Conservation (phyloP, 2,113 vertebrate genomes). For the Clupea harengus region DNA sequence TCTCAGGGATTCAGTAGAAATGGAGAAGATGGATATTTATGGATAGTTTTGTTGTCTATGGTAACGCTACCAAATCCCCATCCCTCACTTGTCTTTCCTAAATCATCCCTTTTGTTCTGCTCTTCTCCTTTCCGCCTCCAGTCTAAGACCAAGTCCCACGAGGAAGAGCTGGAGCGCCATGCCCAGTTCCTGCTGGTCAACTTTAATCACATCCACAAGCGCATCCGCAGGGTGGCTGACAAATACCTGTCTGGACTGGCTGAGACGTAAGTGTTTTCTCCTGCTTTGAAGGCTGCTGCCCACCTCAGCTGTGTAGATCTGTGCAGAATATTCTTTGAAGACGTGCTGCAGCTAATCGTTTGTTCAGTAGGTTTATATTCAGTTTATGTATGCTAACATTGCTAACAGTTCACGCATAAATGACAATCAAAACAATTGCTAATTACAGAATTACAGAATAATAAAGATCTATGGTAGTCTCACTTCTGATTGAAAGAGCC, state of each 20-base stretch:
- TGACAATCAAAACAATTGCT: not conserved
- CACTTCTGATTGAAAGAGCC: not conserved
- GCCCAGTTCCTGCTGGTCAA: slow-evolving; percentile 96
- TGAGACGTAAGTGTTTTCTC: slow-evolving; percentile 80
- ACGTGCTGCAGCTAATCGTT: not conserved
- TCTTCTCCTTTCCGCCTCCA: slow-evolving; percentile 51
- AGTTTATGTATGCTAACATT: not conserved
- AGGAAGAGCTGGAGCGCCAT: slow-evolving; percentile 92
- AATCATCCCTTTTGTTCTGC: not conserved
- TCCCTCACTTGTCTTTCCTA: not conserved
- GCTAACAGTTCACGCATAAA: not conserved
- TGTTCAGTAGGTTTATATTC: not conserved
- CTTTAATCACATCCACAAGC: slow-evolving; percentile 98
- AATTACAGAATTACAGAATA: not conserved
- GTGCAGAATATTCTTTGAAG: not conserved
- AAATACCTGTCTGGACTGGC: slow-evolving; percentile 95
- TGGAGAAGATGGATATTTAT: too few species aligned
- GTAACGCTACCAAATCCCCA: not conserved
- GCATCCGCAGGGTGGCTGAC: slow-evolving; percentile 94
- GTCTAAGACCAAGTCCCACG: slow-evolving; percentile 94
- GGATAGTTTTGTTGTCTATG: not conserved
- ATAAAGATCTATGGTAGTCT: too few species aligned
- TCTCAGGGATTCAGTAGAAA: not conserved
- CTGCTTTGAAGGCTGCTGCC: not conserved
- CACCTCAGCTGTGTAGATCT: not conserved